Evolutionary conservation across 2,888 invertebrate species (phyloP).

Genomic region (Euclidia mi): DNA sequence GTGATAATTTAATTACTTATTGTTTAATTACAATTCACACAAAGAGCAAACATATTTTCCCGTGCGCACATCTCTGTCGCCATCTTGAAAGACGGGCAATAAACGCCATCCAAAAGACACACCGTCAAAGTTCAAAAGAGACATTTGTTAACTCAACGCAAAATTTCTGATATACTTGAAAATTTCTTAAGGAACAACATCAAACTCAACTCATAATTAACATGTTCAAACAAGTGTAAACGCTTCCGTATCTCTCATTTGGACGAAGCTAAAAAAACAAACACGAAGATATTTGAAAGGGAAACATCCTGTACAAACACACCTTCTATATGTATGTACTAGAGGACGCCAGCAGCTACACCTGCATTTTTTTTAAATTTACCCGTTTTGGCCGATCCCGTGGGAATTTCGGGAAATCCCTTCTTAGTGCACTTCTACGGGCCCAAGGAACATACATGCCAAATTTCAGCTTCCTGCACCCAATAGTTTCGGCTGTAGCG

Average conservation of each 20-base stretch:
- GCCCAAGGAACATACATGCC: too few species aligned
- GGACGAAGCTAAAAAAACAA: slow-evolving; percentile 43
- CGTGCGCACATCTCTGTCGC: too few species aligned
- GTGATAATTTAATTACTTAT: slow-evolving; percentile 2
- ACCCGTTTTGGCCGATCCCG: too few species aligned
- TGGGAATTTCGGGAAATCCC: too few species aligned
- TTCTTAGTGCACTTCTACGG: too few species aligned
- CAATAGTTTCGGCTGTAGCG: too few species aligned
- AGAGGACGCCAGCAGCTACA: too few species aligned
- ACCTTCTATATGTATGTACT: slow-evolving; percentile 11
- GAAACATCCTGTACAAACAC: slow-evolving; percentile 28
- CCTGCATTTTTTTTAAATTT: too few species aligned
- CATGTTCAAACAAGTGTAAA: slow-evolving; percentile 52
- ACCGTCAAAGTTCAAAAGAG: slow-evolving; percentile 9
- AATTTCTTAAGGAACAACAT: slow-evolving; percentile 42
- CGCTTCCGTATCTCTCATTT: slow-evolving; percentile 37
- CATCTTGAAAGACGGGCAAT: slow-evolving; percentile 5
- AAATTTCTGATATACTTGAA: slow-evolving; percentile 34
- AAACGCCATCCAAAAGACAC: slow-evolving; percentile 11
- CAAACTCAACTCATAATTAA: slow-evolving; percentile 50
- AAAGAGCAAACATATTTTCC: background rate
- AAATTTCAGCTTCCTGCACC: too few species aligned
- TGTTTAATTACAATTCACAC: slow-evolving; percentile 8
- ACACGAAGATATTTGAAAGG: slow-evolving; percentile 41
- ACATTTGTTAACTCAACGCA: slow-evolving; percentile 16